Percentiles rank a stretch among this genome's conserved stretches.
phyloP scores from a whole-genome alignment of 1,140 invertebrate genomes.

The Neodiprion virginianus region DNA sequence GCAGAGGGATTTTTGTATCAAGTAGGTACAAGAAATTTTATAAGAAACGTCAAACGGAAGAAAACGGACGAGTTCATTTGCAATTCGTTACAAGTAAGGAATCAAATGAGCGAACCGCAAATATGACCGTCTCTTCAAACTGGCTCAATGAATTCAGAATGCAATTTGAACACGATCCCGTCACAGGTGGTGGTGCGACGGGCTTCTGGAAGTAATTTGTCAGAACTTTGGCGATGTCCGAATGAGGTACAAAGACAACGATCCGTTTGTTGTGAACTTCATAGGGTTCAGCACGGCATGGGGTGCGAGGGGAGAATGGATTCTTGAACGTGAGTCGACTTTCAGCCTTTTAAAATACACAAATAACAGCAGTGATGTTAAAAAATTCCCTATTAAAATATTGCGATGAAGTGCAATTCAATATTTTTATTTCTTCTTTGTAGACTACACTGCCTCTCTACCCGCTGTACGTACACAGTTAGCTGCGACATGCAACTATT shows the following conservation, averaged over 20 bases:
- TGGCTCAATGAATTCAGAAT: too few species aligned
- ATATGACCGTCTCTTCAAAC: too few species aligned
- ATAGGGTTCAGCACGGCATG: conserved; percentile 47
- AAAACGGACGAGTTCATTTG: not conserved
- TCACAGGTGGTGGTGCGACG: conserved; percentile 46
- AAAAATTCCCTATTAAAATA: not conserved
- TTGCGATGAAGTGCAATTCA: not conserved
- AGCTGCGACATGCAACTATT: conserved; percentile 40
- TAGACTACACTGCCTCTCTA: conserved; percentile 38
- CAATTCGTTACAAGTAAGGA: too few species aligned
- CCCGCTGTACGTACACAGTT: conserved; percentile 40
- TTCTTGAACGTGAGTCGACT: conserved; percentile 36
- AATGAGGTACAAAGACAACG: conserved; percentile 41
- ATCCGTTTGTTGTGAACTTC: conserved; percentile 50
- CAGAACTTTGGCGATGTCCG: conserved; percentile 33
- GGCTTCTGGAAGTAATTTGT: conserved; percentile 37
- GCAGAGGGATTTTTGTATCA: conserved; percentile 42
- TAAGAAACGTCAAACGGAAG: not conserved
- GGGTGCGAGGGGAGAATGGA: conserved; percentile 47
- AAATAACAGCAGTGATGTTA: not conserved
- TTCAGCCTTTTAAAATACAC: not conserved
- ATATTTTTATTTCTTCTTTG: not conserved
- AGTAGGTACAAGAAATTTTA: conserved; percentile 30
- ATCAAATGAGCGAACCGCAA: too few species aligned
- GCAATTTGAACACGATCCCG: not conserved